Percentiles rank a stretch among this genome's conserved stretches.
Conservation (phyloP, 2,797 vertebrate species). For the Phylloscopus collybita region DNA sequence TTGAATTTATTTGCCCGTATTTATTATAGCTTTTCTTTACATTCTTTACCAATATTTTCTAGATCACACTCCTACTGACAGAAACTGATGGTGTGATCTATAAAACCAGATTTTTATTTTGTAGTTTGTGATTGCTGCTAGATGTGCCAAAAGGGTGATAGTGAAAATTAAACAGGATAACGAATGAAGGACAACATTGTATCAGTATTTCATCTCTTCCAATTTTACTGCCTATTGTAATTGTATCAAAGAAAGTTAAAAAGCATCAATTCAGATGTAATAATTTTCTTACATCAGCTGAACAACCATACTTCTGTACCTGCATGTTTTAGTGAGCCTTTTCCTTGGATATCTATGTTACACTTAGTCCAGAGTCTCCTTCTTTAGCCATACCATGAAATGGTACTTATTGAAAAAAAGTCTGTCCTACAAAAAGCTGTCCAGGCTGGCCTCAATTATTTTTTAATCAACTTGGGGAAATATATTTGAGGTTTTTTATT, state of each 20-base stretch:
- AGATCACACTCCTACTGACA: not conserved
- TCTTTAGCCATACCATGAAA: not conserved
- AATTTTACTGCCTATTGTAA: not conserved
- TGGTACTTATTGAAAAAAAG: not conserved
- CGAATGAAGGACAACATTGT: not conserved
- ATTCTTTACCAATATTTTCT: not conserved
- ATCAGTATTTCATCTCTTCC: not conserved
- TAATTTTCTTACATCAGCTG: not conserved
- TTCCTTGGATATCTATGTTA: not conserved
- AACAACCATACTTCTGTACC: not conserved
- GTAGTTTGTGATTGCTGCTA: not conserved
- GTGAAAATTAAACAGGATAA: not conserved
- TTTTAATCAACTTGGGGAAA: not conserved
- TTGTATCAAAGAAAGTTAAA: not conserved
- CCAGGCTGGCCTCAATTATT: not conserved
- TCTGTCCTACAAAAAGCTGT: not conserved
- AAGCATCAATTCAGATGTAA: not conserved
- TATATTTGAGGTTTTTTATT: not conserved
- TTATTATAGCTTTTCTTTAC: not conserved
- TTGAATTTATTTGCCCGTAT: not conserved
- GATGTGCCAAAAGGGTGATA: not conserved
- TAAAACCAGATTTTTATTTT: not conserved
- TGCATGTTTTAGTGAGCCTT: not conserved
- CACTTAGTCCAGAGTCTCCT: not conserved
- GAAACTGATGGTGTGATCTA: not conserved